Base-by-base conservation (phyloP, 2,888 invertebrate species). In the Andrena flavipes region DNA sequence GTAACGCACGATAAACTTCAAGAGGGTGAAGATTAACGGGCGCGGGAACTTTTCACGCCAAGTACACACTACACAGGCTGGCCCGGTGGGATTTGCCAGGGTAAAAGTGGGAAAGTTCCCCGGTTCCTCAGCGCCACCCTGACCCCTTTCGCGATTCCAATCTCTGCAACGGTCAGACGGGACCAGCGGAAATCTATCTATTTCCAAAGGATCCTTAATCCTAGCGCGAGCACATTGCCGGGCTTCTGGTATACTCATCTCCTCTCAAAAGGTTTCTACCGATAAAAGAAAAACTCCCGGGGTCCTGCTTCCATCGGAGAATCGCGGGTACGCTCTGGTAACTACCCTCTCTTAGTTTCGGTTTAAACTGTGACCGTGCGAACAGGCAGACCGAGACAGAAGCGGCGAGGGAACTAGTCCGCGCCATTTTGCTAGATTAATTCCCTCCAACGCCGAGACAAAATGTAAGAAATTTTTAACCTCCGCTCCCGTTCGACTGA, bases 1-100 rank as follows among this genome's bases (percentile, higher is more conserved):
- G 85, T 79, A 88, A 87, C 84, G 84, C 85, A 79, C 88, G 88
- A 88, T 88, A 85, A 88, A 88, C 85, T 82, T 83, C 78, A 76
- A 74, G 82, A 80, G 85, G 82, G 82, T 49, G 85, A 88, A 88
- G 88, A 88, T 88, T 88, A 88, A 88, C 88, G 86, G 79, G 70
- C 79, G 60, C 60, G 83, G 72, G 82, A 88, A 88, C 82, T 88
- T 88, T 82, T 87, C 88, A 62, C 80, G 74, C 84, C 85, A 23
- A 85, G 82, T 84, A 87, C 79, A 84, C 79, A 51, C 64, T 69
- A 67, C 72, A 75, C 54, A 10, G 33, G 48, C 42, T 2, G 13
- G 59, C 78, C 62, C 56, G 26, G 26, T 35, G 79, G 79, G 59
- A 82, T 81, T 84, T 49, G 77, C 67, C 75, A 8, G 8, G 30